These are phyloP conservation scores for Cantharis flavilabris DNA, from an alignment of 2,888 invertebrate genomes.

Conservation along the genomic window DNA sequence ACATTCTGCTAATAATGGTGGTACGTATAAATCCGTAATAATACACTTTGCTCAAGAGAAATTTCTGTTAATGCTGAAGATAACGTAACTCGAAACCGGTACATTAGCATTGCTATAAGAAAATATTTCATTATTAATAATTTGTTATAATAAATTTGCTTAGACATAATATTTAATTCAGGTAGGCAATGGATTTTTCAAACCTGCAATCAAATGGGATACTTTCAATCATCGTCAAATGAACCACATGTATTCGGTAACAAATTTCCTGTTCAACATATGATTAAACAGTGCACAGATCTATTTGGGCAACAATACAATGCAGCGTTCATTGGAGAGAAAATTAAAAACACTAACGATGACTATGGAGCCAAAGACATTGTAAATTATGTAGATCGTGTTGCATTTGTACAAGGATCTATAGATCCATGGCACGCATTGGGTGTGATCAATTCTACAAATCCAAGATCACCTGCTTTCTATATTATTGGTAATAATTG, in stretches of 20 bases:
- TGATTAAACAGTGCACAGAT: background rate
- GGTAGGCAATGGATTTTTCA: constrained; percentile 6
- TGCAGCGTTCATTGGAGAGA: background rate
- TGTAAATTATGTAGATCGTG: background rate
- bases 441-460: background rate
- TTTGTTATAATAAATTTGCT: no score
- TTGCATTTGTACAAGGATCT: background rate
- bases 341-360: background rate
- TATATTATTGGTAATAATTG: background rate
- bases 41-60: no score
- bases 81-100: no score
- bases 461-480: background rate
- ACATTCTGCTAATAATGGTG: background rate
- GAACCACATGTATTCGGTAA: background rate
- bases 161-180: background rate
- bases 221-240: background rate
- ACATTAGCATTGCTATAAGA: no score
- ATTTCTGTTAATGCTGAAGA: no score
- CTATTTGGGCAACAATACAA: background rate
- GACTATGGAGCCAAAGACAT: background rate
- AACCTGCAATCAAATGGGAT: background rate
- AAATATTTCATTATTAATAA: no score
- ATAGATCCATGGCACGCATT: background rate
- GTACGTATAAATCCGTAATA: no score
- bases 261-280: background rate